Conservation (phyloP, 2,888 invertebrate species). For the Tetranychus piercei region DNA sequence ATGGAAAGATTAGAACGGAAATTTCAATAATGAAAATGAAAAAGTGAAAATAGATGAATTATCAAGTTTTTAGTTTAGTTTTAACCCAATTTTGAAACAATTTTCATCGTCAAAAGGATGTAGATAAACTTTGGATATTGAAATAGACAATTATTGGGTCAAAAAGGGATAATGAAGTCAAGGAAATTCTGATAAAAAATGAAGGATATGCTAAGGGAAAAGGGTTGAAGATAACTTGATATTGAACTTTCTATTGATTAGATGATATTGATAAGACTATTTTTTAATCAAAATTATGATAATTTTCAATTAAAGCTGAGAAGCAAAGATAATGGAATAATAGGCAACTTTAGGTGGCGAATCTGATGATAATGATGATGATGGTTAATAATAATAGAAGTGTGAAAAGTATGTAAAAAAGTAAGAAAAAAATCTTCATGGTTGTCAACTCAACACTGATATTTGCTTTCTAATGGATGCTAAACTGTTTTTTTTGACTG, state of each 20-base stretch:
- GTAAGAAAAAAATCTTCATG: not conserved
- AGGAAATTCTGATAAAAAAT: not conserved
- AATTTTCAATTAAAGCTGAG: not conserved
- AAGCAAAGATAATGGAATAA: no score
- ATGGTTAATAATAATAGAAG: no score
- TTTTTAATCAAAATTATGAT: not conserved
- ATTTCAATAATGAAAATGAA: not conserved
- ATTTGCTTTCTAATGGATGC: not conserved
- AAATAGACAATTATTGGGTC: no score
- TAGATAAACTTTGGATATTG: not conserved
- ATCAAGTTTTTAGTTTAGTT: not conserved
- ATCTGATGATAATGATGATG: no score
- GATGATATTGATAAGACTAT: not conserved
- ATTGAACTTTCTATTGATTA: not conserved
- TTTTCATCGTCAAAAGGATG: no score
- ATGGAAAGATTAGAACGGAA: no score
- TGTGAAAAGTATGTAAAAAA: no score
- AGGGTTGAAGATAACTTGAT: not conserved
- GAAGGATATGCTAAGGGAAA: not conserved
- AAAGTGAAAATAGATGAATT: no score
- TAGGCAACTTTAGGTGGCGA: no score
- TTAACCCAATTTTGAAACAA: not conserved
- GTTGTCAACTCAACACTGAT: not conserved
- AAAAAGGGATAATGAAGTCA: no score
- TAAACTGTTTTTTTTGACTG: not conserved